Conservation (phyloP, 2,888 invertebrate species). For the Drosophila austrosaltans region DNA sequence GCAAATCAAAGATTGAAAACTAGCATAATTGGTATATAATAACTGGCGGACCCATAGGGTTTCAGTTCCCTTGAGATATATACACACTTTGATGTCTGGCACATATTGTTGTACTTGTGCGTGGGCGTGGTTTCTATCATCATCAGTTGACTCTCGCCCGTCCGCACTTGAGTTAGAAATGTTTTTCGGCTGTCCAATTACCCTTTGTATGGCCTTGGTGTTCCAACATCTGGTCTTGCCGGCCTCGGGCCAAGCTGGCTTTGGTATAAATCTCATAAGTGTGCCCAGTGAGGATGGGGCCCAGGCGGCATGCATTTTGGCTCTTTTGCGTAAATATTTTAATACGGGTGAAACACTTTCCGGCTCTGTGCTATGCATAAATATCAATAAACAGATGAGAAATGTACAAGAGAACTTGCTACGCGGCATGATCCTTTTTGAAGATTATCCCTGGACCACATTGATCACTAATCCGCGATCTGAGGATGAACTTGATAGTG, state of each 20-base stretch:
- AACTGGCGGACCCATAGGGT: constrained; percentile 23
- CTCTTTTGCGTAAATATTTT: constrained; percentile 77
- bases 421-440: constrained; percentile 52
- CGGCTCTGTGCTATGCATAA: constrained; percentile 74
- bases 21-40: constrained; percentile 71
- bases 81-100: constrained; percentile 9
- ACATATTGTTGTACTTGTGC: constrained; percentile 24
- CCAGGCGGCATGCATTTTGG: constrained; percentile 61
- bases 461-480: constrained; percentile 51
- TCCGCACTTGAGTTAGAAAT: constrained; percentile 42
- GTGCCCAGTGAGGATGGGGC: constrained; percentile 52
- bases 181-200: constrained; percentile 12
- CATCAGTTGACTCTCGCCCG: constrained; percentile 58
- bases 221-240: constrained; percentile 33
- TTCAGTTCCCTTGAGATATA: constrained; percentile 43
- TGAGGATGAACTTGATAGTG: neutral
- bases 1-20: constrained; percentile 56
- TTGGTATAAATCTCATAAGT: constrained; percentile 68
- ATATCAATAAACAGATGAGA: constrained; percentile 41
- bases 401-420: constrained; percentile 68
- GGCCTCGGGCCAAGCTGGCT: constrained; percentile 34
- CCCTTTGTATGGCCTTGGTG: constrained; percentile 34
- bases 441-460: constrained; percentile 65
- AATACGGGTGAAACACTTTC: constrained; percentile 70
- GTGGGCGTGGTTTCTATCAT: constrained; percentile 28